These are phyloP conservation scores for Clarias fuscus DNA, from an alignment of 2,797 vertebrate genomes.

Conservation along the genomic window DNA sequence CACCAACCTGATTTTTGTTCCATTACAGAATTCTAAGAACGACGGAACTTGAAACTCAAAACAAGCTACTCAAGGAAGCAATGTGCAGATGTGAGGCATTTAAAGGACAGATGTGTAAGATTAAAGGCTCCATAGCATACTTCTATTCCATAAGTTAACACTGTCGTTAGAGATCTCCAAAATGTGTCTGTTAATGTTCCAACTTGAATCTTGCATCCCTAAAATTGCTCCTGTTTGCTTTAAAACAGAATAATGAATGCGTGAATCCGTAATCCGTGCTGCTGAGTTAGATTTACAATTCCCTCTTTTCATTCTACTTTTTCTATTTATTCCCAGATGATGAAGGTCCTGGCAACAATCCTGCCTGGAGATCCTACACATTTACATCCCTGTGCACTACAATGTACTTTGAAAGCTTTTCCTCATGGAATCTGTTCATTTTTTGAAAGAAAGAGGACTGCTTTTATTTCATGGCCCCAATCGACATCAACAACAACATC, in stretches of 20 bases:
- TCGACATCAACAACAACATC: neutral
- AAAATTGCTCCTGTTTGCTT: no score
- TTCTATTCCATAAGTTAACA: no score
- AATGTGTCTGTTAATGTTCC: no score
- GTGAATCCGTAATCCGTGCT: neutral
- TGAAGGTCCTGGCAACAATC: neutral
- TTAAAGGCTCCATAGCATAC: neutral
- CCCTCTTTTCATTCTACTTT: neutral
- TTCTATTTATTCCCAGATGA: neutral
- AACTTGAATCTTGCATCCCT: no score
- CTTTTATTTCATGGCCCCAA: neutral
- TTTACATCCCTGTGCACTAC: neutral
- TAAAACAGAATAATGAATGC: no score
- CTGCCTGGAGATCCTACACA: neutral
- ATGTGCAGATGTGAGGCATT: neutral
- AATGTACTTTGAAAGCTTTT: conserved; percentile 4
- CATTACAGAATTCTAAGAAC: neutral
- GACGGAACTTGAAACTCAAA: neutral
- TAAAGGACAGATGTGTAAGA: neutral
- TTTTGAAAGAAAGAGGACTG: conserved; percentile 37
- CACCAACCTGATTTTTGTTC: no score
- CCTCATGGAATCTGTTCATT: neutral
- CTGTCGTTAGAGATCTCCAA: no score
- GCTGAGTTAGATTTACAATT: neutral
- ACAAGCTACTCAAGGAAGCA: neutral